These are phyloP conservation scores for Diarsia mendica DNA, from an alignment of 2,888 invertebrate species.

Conservation along the genomic window DNA sequence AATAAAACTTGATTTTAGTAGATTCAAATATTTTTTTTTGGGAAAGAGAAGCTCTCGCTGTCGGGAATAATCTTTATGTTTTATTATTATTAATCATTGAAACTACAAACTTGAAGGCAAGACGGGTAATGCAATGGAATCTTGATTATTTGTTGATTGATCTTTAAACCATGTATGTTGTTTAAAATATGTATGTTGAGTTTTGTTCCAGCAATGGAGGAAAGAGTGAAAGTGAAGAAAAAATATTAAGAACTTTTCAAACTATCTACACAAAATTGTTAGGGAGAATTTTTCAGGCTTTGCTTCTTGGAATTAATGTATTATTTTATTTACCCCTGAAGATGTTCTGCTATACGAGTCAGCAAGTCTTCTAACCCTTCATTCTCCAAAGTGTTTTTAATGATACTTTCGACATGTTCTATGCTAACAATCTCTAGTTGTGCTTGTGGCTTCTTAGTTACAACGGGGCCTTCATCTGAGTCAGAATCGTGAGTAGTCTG, in stretches of 20 bases:
- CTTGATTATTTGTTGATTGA: not conserved
- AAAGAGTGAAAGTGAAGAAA: not conserved
- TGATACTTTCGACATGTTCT: conserved; percentile 92
- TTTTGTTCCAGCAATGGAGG: not conserved
- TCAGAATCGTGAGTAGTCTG: conserved; percentile 91
- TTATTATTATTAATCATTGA: not conserved
- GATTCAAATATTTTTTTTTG: not conserved
- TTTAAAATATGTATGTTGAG: not conserved
- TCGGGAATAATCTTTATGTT: not conserved
- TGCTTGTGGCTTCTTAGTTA: conserved; percentile 81
- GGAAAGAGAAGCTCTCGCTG: too few relatives aligned
- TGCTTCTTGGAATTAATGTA: not conserved
- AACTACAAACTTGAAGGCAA: not conserved
- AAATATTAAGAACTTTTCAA: not conserved
- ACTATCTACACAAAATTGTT: not conserved
- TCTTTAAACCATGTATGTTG: too few relatives aligned
- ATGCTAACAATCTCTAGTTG: conserved; percentile 92
- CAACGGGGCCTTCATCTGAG: conserved; percentile 91
- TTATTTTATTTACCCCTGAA: conserved; percentile 90
- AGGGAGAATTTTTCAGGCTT: not conserved
- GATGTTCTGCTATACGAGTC: conserved; percentile 92
- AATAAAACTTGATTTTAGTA: not conserved
- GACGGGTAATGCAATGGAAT: not conserved
- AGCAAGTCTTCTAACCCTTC: conserved; percentile 94
- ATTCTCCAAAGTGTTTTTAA: conserved; percentile 91